Conservation (phyloP, 2,888 invertebrate genomes). For the Eustalomyia histrio region DNA sequence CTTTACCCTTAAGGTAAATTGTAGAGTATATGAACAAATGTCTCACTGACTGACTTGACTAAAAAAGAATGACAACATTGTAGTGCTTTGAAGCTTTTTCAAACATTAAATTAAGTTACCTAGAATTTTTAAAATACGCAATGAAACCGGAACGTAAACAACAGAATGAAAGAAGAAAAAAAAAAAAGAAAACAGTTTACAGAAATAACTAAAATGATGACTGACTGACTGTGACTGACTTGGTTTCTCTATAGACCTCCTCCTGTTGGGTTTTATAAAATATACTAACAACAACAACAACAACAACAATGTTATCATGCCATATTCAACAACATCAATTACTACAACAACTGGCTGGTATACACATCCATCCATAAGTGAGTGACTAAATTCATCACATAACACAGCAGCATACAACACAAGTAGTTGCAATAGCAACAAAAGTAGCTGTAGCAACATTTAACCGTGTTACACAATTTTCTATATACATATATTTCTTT, state of each 20-base stretch:
- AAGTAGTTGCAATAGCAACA: background rate
- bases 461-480: conserved; percentile 53
- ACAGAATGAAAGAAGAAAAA: background rate
- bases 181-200: background rate
- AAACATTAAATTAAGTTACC: conserved; percentile 32
- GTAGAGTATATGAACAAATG: conserved; percentile 19
- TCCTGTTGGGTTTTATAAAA: background rate
- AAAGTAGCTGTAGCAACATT: background rate
- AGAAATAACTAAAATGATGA: background rate
- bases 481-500: background rate
- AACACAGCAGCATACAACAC: too few species aligned
- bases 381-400: conserved; percentile 42
- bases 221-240: background rate
- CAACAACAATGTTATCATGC: background rate
- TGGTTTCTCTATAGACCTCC: background rate
- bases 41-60: conserved; percentile 24
- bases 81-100: conserved; percentile 22
- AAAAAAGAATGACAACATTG: conserved; percentile 37
- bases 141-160: background rate
- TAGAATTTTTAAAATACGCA: conserved; percentile 7
- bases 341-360: background rate
- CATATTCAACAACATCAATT: too few species aligned
- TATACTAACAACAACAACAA: too few species aligned
- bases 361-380: too few species aligned
- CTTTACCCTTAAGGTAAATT: background rate